These are phyloP conservation scores for Trichopria drosophilae DNA, from an alignment of 2,888 invertebrate genomes.

Conservation along the genomic window DNA sequence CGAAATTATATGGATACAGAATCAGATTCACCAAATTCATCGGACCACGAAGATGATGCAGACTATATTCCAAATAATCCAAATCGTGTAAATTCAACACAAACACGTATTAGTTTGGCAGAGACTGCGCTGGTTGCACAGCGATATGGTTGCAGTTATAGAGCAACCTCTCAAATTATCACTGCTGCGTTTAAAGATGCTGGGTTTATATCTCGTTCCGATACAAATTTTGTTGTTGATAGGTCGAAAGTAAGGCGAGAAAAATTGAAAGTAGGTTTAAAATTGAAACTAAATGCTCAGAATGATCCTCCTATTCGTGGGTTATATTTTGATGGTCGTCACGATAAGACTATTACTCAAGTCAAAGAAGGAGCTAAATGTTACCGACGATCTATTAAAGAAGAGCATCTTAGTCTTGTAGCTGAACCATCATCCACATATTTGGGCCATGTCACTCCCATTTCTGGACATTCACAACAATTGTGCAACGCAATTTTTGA, in stretches of 20 bases:
- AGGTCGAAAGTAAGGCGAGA: neutral
- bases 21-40: too few relatives aligned
- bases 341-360: neutral
- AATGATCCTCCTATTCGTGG: neutral
- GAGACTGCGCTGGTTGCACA: conserved; percentile 1
- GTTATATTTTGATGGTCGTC: conserved; percentile 6
- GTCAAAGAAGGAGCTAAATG: too few relatives aligned
- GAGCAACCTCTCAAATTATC: neutral
- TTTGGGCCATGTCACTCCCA: conserved; percentile 3
- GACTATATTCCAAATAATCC: too few relatives aligned
- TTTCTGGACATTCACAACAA: neutral
- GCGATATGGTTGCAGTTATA: neutral
- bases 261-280: too few relatives aligned
- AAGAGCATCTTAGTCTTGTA: conserved; percentile 2
- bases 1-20: too few relatives aligned
- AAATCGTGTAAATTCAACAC: too few relatives aligned
- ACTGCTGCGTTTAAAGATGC: conserved; percentile 4
- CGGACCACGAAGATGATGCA: too few relatives aligned
- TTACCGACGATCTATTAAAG: neutral
- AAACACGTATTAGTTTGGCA: too few relatives aligned
- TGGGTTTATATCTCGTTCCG: neutral
- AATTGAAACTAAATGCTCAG: too few relatives aligned
- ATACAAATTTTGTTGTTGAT: neutral
- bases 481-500: neutral
- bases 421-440: neutral